Evolutionary conservation across 2,888 invertebrate genomes (phyloP).

Genomic region (Coelinius sp.): DNA sequence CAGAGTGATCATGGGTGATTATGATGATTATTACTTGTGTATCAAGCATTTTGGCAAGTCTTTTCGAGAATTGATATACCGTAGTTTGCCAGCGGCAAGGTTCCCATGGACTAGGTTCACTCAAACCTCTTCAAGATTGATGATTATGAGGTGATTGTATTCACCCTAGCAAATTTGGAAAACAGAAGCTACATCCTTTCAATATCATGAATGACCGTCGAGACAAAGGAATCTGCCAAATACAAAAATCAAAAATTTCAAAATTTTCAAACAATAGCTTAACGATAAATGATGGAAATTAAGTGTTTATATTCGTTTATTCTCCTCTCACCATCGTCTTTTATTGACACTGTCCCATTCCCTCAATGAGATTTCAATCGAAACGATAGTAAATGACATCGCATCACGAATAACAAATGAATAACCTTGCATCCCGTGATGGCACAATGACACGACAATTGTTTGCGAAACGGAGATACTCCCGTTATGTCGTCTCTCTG

Average conservation of each 20-base stretch:
- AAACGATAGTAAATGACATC: constrained; percentile 67
- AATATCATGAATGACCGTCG: no score
- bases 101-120: not conserved
- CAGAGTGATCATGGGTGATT: no score
- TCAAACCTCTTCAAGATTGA: not conserved
- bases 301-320: not conserved
- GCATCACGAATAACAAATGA: constrained; percentile 68
- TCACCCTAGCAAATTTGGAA: not conserved
- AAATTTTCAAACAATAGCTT: no score
- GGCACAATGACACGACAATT: constrained; percentile 66
- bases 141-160: constrained; percentile 15
- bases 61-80: not conserved
- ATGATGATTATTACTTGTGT: no score
- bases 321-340: constrained; percentile 12
- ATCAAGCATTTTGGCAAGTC: not conserved
- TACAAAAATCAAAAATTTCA: no score
- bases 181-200: no score
- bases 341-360: constrained; percentile 11
- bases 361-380: constrained; percentile 62
- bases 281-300: not conserved
- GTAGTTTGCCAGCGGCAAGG: not conserved
- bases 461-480: constrained; percentile 59
- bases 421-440: constrained; percentile 69
- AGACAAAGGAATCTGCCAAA: no score
- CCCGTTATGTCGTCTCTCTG: constrained; percentile 66